Percentiles rank a stretch among this genome's conserved stretches.
Evolutionary conservation across 2,113 vertebrate species (phyloP).

Genomic region (Eonycteris spelaea): DNA sequence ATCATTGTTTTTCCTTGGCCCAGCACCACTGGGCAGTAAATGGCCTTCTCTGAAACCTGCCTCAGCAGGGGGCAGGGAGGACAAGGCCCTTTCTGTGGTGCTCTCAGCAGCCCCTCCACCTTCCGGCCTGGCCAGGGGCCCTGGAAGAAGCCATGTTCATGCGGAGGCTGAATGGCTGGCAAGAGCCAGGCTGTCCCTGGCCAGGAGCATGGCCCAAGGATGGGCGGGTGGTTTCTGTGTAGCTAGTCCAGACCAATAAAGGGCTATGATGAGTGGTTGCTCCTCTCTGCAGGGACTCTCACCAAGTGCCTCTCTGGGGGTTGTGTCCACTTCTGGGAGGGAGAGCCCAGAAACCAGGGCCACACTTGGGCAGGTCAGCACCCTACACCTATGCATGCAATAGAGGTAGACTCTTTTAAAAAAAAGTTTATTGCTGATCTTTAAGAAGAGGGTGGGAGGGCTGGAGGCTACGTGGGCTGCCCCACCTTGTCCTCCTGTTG

Average conservation of each 20-base stretch:
- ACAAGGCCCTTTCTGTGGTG: background rate
- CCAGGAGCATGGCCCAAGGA: background rate
- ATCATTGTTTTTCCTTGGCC: background rate
- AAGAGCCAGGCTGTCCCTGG: background rate
- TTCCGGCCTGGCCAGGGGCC: background rate
- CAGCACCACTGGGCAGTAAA: background rate
- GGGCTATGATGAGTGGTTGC: conserved; percentile 10
- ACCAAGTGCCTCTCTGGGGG: rapidly evolving
- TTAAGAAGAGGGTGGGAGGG: conserved; percentile 49
- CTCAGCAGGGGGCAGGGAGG: background rate
- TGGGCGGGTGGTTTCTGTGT: background rate
- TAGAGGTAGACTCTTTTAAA: conserved; percentile 31
- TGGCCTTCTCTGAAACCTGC: background rate
- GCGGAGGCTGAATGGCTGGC: background rate
- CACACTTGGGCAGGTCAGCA: background rate
- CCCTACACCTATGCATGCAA: background rate
- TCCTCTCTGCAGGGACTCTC: background rate
- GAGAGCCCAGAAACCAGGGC: background rate
- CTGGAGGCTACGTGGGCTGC: conserved; percentile 73
- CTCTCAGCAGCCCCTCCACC: background rate
- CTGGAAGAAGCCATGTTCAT: background rate
- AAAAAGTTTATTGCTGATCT: conserved; percentile 76
- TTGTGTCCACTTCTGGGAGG: background rate
- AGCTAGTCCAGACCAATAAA: conserved; percentile 62
- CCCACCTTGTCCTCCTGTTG: conserved; percentile 89